These are phyloP conservation scores for Plecotus auritus DNA, from an alignment of 2,113 vertebrate genomes.

Conservation along the genomic window DNA sequence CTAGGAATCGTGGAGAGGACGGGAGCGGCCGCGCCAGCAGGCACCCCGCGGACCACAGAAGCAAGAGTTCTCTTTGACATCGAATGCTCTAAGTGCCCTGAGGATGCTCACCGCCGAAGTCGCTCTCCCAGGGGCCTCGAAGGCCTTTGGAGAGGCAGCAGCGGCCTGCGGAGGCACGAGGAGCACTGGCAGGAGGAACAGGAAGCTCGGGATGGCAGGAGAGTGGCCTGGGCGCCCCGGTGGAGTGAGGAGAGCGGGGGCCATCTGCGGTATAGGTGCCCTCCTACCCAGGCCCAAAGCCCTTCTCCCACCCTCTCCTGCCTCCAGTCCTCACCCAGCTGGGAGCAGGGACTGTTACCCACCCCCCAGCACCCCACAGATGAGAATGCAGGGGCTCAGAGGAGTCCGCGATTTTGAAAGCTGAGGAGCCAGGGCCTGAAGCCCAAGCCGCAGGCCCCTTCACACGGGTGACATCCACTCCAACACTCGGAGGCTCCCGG, in stretches of 20 bases:
- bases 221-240: neutral
- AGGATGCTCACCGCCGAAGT: neutral
- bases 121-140: rapidly evolving
- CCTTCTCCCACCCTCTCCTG: neutral
- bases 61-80: neutral
- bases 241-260: rapidly evolving
- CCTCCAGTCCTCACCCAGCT: neutral
- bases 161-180: rapidly evolving
- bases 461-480: rapidly evolving
- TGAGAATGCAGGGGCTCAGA: rapidly evolving
- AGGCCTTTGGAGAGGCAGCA: neutral
- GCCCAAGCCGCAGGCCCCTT: neutral
- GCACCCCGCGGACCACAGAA: rapidly evolving
- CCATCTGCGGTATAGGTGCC: rapidly evolving
- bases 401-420: neutral
- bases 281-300: neutral
- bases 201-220: neutral
- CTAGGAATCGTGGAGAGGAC: rapidly evolving
- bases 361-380: neutral
- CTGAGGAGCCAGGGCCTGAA: no score
- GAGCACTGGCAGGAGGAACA: rapidly evolving
- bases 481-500: neutral
- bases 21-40: rapidly evolving
- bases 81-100: rapidly evolving
- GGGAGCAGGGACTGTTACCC: rapidly evolving